phyloP scores from a whole-genome alignment of 2,113 vertebrate species.

The Saccopteryx bilineata region DNA sequence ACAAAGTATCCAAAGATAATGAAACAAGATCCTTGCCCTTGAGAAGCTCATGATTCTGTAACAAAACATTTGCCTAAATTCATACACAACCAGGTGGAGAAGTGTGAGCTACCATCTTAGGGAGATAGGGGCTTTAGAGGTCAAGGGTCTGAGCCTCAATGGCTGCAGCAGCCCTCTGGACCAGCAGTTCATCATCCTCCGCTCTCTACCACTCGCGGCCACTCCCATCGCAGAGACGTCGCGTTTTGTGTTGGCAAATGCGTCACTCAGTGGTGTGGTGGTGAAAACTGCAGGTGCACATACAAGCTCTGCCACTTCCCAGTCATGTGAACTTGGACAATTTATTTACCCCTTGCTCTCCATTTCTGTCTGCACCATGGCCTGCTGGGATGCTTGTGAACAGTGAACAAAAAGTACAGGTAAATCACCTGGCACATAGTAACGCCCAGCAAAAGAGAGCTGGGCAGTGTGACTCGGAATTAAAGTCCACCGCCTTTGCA shows the following conservation, averaged over 20 bases:
- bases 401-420: neutral
- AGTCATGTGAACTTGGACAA: no score
- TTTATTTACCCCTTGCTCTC: neutral
- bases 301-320: neutral
- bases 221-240: neutral
- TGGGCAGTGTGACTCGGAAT: neutral
- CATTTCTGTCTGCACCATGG: neutral
- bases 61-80: neutral
- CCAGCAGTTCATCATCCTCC: neutral
- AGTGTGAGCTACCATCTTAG: neutral
- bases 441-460: neutral
- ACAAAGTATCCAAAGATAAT: neutral
- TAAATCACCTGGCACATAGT: neutral
- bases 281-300: neutral
- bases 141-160: neutral
- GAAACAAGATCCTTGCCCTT: neutral
- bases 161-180: neutral
- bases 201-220: no score
- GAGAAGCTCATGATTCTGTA: neutral
- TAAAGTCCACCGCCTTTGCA: neutral
- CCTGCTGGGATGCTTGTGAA: neutral
- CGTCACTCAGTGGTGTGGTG: fast-evolving
- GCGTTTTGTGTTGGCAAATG: neutral
- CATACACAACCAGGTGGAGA: neutral
- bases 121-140: neutral